Percentiles rank a stretch among this genome's conserved stretches.
Evolutionary conservation across 2,888 invertebrate species (phyloP).

Genomic region (Sesia apiformis): DNA sequence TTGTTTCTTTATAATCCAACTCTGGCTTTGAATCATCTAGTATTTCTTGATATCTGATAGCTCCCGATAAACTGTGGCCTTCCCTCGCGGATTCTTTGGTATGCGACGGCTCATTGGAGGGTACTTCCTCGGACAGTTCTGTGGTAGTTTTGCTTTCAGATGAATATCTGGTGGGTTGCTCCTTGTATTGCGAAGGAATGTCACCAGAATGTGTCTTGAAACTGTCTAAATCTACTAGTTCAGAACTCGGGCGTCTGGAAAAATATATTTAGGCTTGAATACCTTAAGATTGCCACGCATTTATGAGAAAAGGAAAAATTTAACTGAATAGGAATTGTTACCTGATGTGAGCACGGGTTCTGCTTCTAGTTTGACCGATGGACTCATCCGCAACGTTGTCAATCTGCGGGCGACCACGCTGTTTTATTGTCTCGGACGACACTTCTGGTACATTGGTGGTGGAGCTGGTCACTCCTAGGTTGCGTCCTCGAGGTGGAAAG

Average conservation of each 20-base stretch:
- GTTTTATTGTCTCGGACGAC: constrained; percentile 55
- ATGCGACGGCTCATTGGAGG: constrained; percentile 37
- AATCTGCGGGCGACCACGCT: constrained; percentile 51
- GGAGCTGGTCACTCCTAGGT: constrained; percentile 52
- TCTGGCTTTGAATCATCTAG: constrained; percentile 58
- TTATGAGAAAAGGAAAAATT: not conserved
- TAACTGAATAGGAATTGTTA: constrained; percentile 13
- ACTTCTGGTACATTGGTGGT: constrained; percentile 65
- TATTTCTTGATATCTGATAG: constrained; percentile 53
- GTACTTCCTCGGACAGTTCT: constrained; percentile 68
- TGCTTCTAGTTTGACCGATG: constrained; percentile 61
- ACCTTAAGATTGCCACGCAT: not conserved
- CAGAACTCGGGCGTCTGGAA: constrained; percentile 82
- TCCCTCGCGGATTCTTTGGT: constrained; percentile 47
- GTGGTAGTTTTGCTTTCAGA: constrained; percentile 67
- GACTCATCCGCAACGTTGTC: constrained; percentile 67
- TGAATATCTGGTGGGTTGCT: constrained; percentile 56
- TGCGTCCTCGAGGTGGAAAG: constrained; percentile 83
- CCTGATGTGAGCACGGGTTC: constrained; percentile 77
- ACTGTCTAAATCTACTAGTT: constrained; percentile 86
- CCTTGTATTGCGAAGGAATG: constrained; percentile 69
- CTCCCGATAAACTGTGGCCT: constrained; percentile 53
- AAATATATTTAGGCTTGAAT: not conserved
- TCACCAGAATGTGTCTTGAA: constrained; percentile 83
- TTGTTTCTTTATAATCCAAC: constrained; percentile 52